Base-by-base conservation (phyloP, 2,797 vertebrate species). In the Lacerta bilineata region DNA sequence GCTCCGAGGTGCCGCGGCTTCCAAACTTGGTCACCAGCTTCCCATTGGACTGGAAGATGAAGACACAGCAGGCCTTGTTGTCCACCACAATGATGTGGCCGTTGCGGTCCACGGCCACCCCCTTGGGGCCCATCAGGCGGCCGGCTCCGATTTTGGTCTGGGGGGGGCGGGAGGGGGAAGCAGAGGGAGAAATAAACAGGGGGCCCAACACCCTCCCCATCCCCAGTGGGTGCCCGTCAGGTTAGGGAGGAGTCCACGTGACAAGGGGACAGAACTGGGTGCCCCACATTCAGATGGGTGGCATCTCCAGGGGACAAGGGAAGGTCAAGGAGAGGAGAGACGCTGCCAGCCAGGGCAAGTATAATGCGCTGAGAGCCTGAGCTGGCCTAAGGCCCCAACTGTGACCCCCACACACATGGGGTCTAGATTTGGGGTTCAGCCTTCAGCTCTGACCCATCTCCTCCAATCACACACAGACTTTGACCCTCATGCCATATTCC, bases 21-120 rank as follows among this genome's bases (percentile, higher is more conserved):
- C 99, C 98, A 18, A 99, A 99, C 90, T 98, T 98, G 18, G 98
- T 98, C 94, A 99, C 98, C 4, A 99, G 97, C 93, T 99, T 99
- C 85, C 99, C 99, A 0, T 98, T 99, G 93, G 98, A 97, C 94
- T 99, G 99, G 97, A 99, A 99, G 95, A 98, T 99, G 96, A 99
- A 99, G 95, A 99, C 98, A 2, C 98, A 99, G 95, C 99, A 99
- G 39, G 98, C 98, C 92, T 99, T 99, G 97, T 99, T 99, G 96
- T 99, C 99, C 64, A 99, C 98, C n/a, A 98, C 98, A 41, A 99
- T 99, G 93, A 99, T 98, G 94, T 99, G 98, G 36, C 99, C 99
- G 0, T 99, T 99, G 84, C 98, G 97, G 91, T 99, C 99, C 89
- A 99, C 98, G 0, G 98, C 98, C 0, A 99, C 98, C 0, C 98